Evolutionary conservation across 2,888 invertebrate species (phyloP), one percentile per base, ranked within the genome.

Genomic region (Cosmia trapezina): DNA sequence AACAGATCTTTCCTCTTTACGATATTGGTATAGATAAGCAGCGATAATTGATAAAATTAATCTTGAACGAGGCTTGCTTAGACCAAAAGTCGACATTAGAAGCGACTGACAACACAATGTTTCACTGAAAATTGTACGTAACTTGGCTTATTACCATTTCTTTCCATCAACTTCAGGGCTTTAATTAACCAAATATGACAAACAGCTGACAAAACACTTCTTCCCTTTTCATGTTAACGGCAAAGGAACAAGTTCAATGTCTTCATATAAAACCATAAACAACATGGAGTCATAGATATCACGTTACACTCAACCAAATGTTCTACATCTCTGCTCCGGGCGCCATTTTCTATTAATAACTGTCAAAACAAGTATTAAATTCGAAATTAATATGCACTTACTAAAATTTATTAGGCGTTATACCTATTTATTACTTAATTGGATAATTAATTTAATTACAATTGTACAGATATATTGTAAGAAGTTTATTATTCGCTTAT

Each of bases 341-440:
- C 80, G 72, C 78, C 78, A 80, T 81, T 71, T 76, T 80, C 71
- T 80, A 81, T 69, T 77, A 73, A 63, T 63, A 78, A 69, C 62
- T 77, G 80, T 69, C 82, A 80, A 81, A 81, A 81, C 80, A 81
- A 47, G 49, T 68, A 81, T 65, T 81, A 71, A 81, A 60, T 69
- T 70, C 1, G 45, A 70, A 78, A 80, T 81, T 62, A 70, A 72
- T 80, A 81, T 62, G 59, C 72, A 77, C 49, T 80, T 56, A 81
- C 54, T 69, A 59, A 54, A 63, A 71, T 72, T 69, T 72, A 77
- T 66, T 54, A 63, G 28, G 12, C 45, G 60, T 65, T 67, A 49
- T 49, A 41, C 4, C 5, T 37, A 47, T 75, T 75, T 75, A 80
- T 76, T 68, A 68, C 53, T 22, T 71, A 54, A 69, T 62, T 76